phyloP scores from a whole-genome alignment of 2,113 vertebrate genomes.

The Phylloscopus whistleri region DNA sequence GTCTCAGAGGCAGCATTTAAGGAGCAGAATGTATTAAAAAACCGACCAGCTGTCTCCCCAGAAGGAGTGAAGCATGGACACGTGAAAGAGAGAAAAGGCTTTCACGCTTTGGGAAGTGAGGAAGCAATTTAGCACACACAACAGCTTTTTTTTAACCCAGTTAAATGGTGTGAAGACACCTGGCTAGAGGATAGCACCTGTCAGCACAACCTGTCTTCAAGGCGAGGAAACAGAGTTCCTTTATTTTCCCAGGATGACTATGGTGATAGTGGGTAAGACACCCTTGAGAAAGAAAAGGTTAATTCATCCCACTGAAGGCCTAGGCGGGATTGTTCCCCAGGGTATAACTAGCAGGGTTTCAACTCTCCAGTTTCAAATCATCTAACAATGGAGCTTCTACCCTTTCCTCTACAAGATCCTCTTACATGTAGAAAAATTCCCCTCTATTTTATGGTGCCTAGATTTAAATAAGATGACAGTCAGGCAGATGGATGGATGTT shows the following conservation, averaged over 20 bases:
- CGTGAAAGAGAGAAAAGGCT: conserved; percentile 21
- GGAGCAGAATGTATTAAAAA: conserved; percentile 5
- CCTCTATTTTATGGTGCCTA: not conserved
- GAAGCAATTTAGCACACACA: conserved; percentile 66
- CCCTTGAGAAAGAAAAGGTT: conserved; percentile 14
- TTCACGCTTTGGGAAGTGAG: conserved; percentile 51
- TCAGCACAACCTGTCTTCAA: conserved; percentile 34
- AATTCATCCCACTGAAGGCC: not conserved
- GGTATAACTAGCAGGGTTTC: not conserved
- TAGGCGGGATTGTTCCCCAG: not conserved
- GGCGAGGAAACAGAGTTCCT: not conserved
- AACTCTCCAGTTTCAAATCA: not conserved
- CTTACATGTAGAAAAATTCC: not conserved
- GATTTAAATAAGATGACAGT: not conserved
- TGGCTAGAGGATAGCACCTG: conserved; percentile 66
- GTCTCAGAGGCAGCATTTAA: not conserved
- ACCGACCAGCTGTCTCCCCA: conserved; percentile 45
- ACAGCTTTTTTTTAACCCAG: conserved; percentile 58
- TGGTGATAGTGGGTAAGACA: not conserved
- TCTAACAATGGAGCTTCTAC: not conserved
- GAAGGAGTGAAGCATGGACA: conserved; percentile 38
- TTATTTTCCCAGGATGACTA: not conserved
- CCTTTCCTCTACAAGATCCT: not conserved
- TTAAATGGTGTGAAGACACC: conserved; percentile 72
- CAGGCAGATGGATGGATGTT: not conserved